Evolutionary conservation across 2,113 vertebrate genomes (phyloP).

Genomic region (Barnardius zonarius): DNA sequence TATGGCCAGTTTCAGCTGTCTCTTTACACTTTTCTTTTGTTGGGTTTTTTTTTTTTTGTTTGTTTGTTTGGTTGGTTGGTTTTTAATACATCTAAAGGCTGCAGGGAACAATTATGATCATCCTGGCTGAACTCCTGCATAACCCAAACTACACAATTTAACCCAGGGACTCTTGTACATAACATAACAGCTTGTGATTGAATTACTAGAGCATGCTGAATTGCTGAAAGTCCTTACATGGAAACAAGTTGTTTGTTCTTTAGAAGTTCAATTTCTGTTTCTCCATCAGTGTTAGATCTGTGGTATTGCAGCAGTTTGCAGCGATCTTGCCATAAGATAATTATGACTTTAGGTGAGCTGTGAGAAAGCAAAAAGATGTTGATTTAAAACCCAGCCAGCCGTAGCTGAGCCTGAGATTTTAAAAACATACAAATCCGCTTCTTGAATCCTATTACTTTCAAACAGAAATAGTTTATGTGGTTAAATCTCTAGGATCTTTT

Average conservation of each 20-base stretch:
- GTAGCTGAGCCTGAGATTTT: not conserved
- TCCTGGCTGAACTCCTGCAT: slow-evolving; percentile 43
- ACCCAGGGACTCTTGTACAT: slow-evolving; percentile 32
- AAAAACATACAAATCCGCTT: slow-evolving; percentile 16
- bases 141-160: slow-evolving; percentile 29
- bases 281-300: not conserved
- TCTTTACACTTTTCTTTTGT: not conserved
- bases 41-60: not conserved
- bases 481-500: not conserved
- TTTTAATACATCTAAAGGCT: slow-evolving; percentile 12
- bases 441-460: not conserved
- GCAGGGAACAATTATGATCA: slow-evolving; percentile 46
- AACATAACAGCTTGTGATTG: slow-evolving; percentile 28
- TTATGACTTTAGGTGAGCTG: not conserved
- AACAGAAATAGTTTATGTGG: not conserved
- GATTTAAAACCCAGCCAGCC: not conserved
- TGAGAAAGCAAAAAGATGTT: not conserved
- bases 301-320: not conserved
- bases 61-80: not conserved
- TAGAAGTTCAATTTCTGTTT: slow-evolving; percentile 3
- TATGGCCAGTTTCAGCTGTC: not conserved
- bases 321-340: not conserved
- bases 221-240: not conserved
- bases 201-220: slow-evolving; percentile 58
- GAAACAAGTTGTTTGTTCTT: slow-evolving; percentile 18